These are phyloP conservation scores for Zaprionus tsacasi DNA, from an alignment of 1,140 invertebrate genomes.

Conservation along the genomic window DNA sequence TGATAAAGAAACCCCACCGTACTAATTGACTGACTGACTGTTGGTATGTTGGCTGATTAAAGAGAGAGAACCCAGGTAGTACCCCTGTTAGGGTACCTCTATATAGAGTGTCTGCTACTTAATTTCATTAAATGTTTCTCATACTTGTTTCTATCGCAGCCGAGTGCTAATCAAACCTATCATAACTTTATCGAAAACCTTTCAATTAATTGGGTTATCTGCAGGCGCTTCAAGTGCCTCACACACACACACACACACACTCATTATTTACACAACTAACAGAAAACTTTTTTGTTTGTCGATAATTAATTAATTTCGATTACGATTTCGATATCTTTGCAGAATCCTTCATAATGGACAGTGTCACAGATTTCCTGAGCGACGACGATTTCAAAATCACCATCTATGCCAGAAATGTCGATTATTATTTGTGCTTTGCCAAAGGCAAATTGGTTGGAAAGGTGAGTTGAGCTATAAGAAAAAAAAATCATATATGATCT, in stretches of 20 bases:
- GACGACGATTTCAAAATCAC: conserved; percentile 70
- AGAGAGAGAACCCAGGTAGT: background rate
- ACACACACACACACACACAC: conserved; percentile 28
- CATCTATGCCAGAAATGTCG: conserved; percentile 75
- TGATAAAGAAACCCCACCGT: conserved; percentile 31
- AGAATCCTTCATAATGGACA: conserved; percentile 76
- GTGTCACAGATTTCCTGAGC: conserved; percentile 69
- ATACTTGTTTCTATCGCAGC: conserved; percentile 28
- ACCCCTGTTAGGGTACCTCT: background rate
- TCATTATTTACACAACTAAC: conserved; percentile 64
- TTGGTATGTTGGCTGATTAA: conserved; percentile 27
- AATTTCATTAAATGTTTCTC: conserved; percentile 48
- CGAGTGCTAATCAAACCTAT: conserved; percentile 69
- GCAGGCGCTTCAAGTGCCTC: conserved; percentile 48
- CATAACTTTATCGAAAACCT: conserved; percentile 79
- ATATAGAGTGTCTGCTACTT: conserved; percentile 9
- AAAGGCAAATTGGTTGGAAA: conserved; percentile 77
- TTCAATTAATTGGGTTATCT: conserved; percentile 83
- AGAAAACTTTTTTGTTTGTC: conserved; percentile 49
- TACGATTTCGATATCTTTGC: conserved; percentile 27
- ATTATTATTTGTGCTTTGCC: conserved; percentile 74
- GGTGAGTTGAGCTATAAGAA: conserved; percentile 50
- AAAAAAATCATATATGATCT: too few species aligned
- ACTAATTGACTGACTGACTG: conserved; percentile 40
- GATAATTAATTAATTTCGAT: conserved; percentile 70